phyloP scores from a whole-genome alignment of 1,140 invertebrate species.

The Heliconius hewitsoni region DNA sequence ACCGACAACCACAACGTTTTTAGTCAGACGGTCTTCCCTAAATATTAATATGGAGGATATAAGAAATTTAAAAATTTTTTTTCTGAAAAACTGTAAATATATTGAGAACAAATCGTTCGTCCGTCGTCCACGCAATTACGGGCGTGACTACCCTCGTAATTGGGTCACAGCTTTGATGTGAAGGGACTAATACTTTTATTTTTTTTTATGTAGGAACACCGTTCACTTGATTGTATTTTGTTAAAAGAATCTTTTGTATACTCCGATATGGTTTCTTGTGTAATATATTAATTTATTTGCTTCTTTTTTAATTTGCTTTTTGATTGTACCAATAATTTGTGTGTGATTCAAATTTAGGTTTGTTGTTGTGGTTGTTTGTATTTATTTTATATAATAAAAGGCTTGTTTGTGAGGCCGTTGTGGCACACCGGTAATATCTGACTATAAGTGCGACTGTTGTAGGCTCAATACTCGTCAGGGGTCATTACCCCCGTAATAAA shows the following conservation, averaged over 20 bases:
- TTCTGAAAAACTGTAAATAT: background rate
- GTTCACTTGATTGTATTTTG: conserved; percentile 28
- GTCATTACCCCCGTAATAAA: too few species aligned
- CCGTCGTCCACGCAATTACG: conserved; percentile 24
- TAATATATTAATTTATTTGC: background rate
- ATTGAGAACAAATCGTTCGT: conserved; percentile 32
- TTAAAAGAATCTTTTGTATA: conserved; percentile 12
- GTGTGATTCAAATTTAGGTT: too few species aligned
- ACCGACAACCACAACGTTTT: too few species aligned
- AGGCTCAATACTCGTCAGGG: too few species aligned
- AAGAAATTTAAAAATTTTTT: background rate
- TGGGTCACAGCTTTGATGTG: conserved; percentile 35
- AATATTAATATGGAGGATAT: background rate
- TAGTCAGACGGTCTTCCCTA: too few species aligned
- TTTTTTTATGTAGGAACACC: conserved; percentile 17
- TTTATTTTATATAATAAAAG: too few species aligned
- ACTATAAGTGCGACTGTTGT: too few species aligned
- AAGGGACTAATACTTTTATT: conserved; percentile 17
- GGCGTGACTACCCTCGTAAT: conserved; percentile 37
- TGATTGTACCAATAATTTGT: background rate
- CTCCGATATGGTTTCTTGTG: conserved; percentile 1
- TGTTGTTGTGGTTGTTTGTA: too few species aligned
- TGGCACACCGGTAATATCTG: too few species aligned
- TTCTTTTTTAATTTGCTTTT: background rate
- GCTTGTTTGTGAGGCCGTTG: too few species aligned